phyloP scores from a whole-genome alignment of 2,113 vertebrate species.

The Coptodon rendalli region DNA sequence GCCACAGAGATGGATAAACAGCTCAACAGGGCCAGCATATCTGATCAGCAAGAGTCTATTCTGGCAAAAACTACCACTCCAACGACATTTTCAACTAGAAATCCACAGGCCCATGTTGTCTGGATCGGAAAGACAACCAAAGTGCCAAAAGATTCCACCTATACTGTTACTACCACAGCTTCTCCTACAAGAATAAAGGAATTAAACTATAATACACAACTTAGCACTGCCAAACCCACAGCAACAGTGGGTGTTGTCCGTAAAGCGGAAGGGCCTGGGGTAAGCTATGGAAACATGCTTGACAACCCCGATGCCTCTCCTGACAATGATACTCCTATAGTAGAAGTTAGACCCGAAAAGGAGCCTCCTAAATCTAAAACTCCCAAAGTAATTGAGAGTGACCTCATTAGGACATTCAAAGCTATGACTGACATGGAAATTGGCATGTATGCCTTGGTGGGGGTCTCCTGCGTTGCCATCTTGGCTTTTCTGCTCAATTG shows the following conservation, averaged over 20 bases:
- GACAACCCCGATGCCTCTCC: constrained; percentile 72
- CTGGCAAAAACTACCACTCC: not conserved
- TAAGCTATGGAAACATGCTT: constrained; percentile 58
- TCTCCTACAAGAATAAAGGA: not conserved
- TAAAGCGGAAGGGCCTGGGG: constrained; percentile 25
- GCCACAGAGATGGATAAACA: constrained; percentile 26
- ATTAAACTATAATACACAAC: not conserved
- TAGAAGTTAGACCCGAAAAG: constrained; percentile 28
- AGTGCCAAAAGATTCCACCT: not conserved
- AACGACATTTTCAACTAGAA: not conserved
- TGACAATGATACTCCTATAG: constrained; percentile 65
- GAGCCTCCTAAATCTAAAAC: constrained; percentile 44
- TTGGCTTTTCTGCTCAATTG: constrained; percentile 88
- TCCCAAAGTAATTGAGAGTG: constrained; percentile 62
- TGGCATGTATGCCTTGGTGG: constrained; percentile 86
- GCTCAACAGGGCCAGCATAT: constrained; percentile 47
- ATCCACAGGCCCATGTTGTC: not conserved
- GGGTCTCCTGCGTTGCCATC: constrained; percentile 85
- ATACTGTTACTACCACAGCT: not conserved
- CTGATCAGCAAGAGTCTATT: constrained; percentile 56
- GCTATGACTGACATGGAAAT: constrained; percentile 86
- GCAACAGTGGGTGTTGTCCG: not conserved
- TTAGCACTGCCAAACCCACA: not conserved
- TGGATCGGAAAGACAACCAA: constrained; percentile 14
- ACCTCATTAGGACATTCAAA: constrained; percentile 65